Evolutionary conservation across 2,113 vertebrate species (phyloP).

Genomic region (Fulica atra): DNA sequence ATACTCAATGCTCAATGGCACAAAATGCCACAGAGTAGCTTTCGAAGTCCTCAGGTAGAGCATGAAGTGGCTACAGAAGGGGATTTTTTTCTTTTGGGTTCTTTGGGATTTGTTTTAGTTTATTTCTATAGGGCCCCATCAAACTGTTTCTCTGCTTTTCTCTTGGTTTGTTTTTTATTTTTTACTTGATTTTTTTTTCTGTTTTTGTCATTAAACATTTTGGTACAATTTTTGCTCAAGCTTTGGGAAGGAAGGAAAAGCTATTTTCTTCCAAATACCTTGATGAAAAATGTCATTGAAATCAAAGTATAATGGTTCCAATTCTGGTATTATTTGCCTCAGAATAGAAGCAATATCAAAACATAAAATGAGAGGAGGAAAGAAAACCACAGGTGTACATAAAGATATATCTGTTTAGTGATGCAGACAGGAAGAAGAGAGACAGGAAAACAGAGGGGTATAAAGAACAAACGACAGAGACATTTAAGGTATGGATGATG

Average conservation of each 20-base stretch:
- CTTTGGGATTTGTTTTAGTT: background rate
- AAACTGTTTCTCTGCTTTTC: background rate
- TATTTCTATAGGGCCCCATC: background rate
- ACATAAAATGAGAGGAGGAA: background rate
- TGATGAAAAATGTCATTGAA: background rate
- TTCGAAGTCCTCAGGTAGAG: background rate
- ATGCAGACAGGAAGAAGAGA: background rate
- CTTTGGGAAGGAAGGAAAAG: background rate
- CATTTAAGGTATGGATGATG: background rate
- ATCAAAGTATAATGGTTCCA: background rate
- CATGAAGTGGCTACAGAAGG: background rate
- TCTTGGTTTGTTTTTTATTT: background rate
- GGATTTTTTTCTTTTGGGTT: background rate
- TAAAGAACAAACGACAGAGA: background rate
- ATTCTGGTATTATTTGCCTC: background rate
- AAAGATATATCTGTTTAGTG: background rate
- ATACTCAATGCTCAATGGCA: background rate
- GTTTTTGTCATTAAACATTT: background rate
- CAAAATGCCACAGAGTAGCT: background rate
- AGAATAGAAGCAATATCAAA: background rate
- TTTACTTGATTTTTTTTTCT: background rate
- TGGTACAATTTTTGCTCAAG: background rate
- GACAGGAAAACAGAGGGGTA: background rate
- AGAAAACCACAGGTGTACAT: background rate
- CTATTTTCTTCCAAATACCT: background rate